Evolutionary conservation across 2,888 invertebrate species (phyloP), one percentile per base, ranked within the genome.

Genomic region (Odontocolon sp.): DNA sequence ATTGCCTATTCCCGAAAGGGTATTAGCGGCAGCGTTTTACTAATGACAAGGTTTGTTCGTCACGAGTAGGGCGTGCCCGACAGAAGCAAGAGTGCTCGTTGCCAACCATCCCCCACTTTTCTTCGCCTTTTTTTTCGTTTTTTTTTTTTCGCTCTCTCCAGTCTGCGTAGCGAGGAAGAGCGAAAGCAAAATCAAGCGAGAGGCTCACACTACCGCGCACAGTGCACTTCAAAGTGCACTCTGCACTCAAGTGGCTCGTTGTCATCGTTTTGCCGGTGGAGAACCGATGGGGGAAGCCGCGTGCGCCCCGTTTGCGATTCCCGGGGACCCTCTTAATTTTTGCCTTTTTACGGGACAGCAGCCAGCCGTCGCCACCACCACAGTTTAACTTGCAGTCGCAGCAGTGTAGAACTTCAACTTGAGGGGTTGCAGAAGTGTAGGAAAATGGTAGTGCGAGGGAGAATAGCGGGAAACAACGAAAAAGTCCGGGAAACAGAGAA

Each of bases 201-300:
- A 59, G 23, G 23, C 36, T 26, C 45, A 52, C 38, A 31, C n/a
- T 33, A 26, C 23, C 67, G 67, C 54, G 59, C 54, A 33, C 54
- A 42, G 59, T 77, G 61, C 78, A 79, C 76, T 72, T 59, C 23
- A 33, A 67, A 81, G 81, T 78, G 79, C 78, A 78, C 79, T 77
- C 64, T 74, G 66, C 63, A 66, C 69, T 75, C 59, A 64, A 81
- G 81, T 78, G 61, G 68, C 70, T 74, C 66, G 79, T 74, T 73
- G 63, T 69, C 72, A 52, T 31, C 26, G 69, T 21, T 50, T 23
- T 33, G 47, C 38, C 52, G 26, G 59, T 50, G 52, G 50, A 67
- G 56, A 75, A 61, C 66, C 45, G 40, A 36, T 33, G 36, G 50
- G 47, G 18, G 26, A 63, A 52, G 18, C 26, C 52, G 52, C 66